Conservation (phyloP, 2,888 invertebrate genomes). For the Drosophila paramelanica region DNA sequence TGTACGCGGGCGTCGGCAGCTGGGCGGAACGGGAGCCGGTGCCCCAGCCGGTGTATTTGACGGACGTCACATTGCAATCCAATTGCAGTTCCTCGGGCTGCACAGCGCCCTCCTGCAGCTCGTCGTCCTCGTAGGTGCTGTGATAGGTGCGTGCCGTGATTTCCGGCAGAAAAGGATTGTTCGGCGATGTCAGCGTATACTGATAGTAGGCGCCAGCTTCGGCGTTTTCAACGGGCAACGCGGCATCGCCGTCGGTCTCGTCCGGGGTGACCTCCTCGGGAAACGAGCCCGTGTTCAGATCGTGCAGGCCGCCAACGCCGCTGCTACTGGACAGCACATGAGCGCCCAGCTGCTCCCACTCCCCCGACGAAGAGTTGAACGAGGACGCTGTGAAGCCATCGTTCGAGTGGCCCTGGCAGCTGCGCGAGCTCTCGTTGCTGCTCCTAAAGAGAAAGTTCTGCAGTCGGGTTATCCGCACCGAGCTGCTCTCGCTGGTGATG, state of each 20-base stretch:
- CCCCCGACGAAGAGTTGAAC: conserved; percentile 82
- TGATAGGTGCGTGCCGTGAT: conserved; percentile 84
- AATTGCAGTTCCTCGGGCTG: conserved; percentile 64
- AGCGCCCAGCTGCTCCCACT: conserved; percentile 77
- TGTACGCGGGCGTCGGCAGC: conserved; percentile 75
- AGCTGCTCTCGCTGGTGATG: conserved; percentile 80
- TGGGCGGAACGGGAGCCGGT: conserved; percentile 72
- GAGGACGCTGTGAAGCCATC: conserved; percentile 82
- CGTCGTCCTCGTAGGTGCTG: conserved; percentile 77
- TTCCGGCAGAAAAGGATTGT: conserved; percentile 84
- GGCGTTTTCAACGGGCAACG: conserved; percentile 51
- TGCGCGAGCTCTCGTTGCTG: conserved; percentile 80
- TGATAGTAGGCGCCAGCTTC: conserved; percentile 80
- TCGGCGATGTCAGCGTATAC: conserved; percentile 83
- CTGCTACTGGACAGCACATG: conserved; percentile 54
- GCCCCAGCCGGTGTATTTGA: conserved; percentile 59
- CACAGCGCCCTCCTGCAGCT: conserved; percentile 23
- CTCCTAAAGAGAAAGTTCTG: conserved; percentile 84
- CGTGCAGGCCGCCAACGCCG: conserved; percentile 42
- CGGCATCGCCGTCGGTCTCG: conserved; percentile 47
- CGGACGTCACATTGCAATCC: conserved; percentile 76
- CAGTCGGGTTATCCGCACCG: conserved; percentile 77
- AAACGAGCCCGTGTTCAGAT: conserved; percentile 64
- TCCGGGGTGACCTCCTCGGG: conserved; percentile 56
- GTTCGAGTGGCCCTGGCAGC: conserved; percentile 81